Evolutionary conservation across 2,888 invertebrate genomes (phyloP).

Genomic region (Steinernema carpocapsae): DNA sequence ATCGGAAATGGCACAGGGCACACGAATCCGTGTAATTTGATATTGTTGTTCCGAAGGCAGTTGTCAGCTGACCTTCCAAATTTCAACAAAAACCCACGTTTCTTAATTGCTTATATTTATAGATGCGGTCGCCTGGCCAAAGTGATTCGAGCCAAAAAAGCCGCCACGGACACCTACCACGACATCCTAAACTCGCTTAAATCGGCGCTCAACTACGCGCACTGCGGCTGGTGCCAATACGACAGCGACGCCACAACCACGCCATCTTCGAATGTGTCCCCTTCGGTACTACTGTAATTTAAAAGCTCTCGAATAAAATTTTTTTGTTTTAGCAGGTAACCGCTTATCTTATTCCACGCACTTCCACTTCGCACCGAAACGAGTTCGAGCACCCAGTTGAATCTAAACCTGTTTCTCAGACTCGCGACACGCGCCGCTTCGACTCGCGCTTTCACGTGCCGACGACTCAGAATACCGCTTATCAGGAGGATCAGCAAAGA

Average conservation of each 20-base stretch:
- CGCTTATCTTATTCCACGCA: slow-evolving; percentile 30
- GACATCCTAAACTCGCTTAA: slow-evolving; percentile 36
- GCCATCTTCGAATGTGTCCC: not conserved
- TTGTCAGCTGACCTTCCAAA: too few relatives aligned
- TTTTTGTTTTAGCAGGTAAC: slow-evolving; percentile 18
- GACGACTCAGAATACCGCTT: not conserved
- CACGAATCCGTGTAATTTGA: too few relatives aligned
- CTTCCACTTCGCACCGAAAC: slow-evolving; percentile 16
- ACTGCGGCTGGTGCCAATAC: slow-evolving; percentile 50
- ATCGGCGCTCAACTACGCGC: slow-evolving; percentile 39
- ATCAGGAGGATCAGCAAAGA: too few relatives aligned
- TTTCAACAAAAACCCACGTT: too few relatives aligned
- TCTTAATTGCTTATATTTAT: not conserved
- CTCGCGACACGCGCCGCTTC: slow-evolving; percentile 8
- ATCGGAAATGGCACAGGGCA: too few relatives aligned
- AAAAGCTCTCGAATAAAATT: not conserved
- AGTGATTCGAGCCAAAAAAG: slow-evolving; percentile 27
- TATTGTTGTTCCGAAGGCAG: too few relatives aligned
- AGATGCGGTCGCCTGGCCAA: slow-evolving; percentile 47
- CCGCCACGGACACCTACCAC: slow-evolving; percentile 28
- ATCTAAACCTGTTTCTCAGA: slow-evolving; percentile 17
- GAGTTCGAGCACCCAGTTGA: not conserved
- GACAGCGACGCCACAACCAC: slow-evolving; percentile 32
- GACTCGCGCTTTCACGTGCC: not conserved
- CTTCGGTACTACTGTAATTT: slow-evolving; percentile 19